These are phyloP conservation scores for Myanophis thanlyinensis DNA, from an alignment of 2,113 vertebrate species.

Conservation along the genomic window DNA sequence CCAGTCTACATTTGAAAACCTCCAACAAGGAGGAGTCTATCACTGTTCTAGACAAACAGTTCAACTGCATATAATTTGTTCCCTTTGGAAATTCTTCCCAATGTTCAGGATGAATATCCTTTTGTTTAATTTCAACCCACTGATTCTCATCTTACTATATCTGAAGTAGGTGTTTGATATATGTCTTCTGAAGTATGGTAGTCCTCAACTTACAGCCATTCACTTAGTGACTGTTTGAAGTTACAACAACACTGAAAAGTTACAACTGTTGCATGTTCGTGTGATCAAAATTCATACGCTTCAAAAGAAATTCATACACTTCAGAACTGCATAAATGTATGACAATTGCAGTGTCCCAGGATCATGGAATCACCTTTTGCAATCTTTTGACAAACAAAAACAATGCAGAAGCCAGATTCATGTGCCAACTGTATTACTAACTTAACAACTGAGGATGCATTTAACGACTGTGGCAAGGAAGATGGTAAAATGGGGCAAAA, in stretches of 20 bases:
- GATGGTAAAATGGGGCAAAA: not conserved
- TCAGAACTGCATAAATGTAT: too few relatives aligned
- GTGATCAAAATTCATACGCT: too few relatives aligned
- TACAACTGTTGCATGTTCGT: too few relatives aligned
- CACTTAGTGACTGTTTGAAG: too few relatives aligned
- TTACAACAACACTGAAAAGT: too few relatives aligned
- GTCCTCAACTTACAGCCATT: too few relatives aligned
- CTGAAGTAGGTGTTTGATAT: not conserved
- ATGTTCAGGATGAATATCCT: not conserved
- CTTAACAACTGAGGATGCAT: not conserved
- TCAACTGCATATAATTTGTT: not conserved
- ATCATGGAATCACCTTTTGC: not conserved
- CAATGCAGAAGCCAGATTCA: not conserved
- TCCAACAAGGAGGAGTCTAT: not conserved
- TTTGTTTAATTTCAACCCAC: not conserved
- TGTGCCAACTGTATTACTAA: not conserved
- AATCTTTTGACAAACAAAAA: not conserved
- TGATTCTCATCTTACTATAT: not conserved
- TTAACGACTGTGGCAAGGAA: not conserved
- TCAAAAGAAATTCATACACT: too few relatives aligned
- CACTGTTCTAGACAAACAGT: not conserved
- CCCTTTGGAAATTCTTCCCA: not conserved
- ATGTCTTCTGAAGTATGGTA: too few relatives aligned
- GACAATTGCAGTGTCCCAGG: not conserved
- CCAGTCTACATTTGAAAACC: not conserved